Percentiles rank a stretch among this genome's conserved stretches.
phyloP scores from a whole-genome alignment of 2,888 invertebrate genomes.

The Andrena fulva region DNA sequence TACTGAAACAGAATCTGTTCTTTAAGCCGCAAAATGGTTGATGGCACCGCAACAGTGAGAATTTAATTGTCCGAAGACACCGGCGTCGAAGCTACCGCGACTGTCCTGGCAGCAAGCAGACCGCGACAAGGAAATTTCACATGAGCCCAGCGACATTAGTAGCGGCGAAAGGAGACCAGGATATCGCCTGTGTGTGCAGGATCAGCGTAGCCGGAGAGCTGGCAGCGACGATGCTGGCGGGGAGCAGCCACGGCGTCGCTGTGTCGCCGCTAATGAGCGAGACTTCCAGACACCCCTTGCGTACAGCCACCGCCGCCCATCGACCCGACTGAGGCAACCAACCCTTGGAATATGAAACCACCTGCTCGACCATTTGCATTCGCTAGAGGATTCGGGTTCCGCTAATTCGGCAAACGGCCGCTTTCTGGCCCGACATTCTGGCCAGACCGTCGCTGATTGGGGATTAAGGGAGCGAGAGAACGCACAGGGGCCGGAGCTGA shows the following conservation, averaged over 20 bases:
- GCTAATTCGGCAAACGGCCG: constrained; percentile 59
- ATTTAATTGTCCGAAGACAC: too few species aligned
- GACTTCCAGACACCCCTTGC: constrained; percentile 68
- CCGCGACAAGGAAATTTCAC: neutral
- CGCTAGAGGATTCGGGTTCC: constrained; percentile 57
- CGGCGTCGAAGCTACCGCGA: too few species aligned
- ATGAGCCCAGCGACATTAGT: neutral
- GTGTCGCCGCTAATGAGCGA: constrained; percentile 73
- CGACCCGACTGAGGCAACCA: constrained; percentile 34
- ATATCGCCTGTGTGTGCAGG: constrained; percentile 3
- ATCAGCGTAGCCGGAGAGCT: constrained; percentile 34
- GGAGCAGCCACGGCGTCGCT: constrained; percentile 52
- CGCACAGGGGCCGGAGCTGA: constrained; percentile 6
- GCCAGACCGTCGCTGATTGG: constrained; percentile 41
- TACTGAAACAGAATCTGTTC: too few species aligned
- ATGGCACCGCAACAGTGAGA: too few species aligned
- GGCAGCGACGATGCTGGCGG: constrained; percentile 22
- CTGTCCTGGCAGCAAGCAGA: neutral
- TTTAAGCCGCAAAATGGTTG: too few species aligned
- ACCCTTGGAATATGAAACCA: constrained; percentile 73
- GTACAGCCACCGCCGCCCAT: constrained; percentile 47
- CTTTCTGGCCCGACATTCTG: constrained; percentile 39
- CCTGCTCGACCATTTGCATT: constrained; percentile 66
- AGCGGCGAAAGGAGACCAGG: constrained; percentile 13
- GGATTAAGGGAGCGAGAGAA: constrained; percentile 50